Percentiles rank a stretch among this genome's conserved stretches.
Conservation (phyloP, 2,113 vertebrate species). For the Sardina pilchardus region DNA sequence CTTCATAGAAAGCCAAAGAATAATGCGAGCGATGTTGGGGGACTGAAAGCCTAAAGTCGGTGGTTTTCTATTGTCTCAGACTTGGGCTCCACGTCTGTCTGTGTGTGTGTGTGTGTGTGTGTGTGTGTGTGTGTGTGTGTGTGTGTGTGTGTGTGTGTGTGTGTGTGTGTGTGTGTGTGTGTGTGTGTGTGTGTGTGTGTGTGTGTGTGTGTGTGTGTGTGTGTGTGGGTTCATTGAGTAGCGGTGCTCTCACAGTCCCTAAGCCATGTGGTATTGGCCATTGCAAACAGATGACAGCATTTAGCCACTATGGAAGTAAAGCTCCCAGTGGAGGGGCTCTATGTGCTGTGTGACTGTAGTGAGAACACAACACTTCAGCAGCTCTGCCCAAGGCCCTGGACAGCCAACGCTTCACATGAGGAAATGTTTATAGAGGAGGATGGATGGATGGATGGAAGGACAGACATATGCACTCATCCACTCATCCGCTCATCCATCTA, state of each 20-base stretch:
- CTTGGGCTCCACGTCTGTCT: background rate
- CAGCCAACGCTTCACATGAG: background rate
- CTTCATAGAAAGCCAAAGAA: background rate
- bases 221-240: constrained; percentile 14
- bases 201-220: no score
- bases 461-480: background rate
- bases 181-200: no score
- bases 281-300: constrained; percentile 11
- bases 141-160: no score
- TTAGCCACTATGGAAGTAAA: background rate
- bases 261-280: background rate
- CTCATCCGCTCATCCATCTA: no score
- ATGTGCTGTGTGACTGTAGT: background rate
- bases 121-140: background rate
- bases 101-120: no score
- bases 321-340: background rate
- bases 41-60: background rate
- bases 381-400: background rate
- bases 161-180: background rate
- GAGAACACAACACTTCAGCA: background rate
- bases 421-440: background rate
- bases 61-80: background rate
- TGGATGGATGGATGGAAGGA: background rate
- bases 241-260: background rate
- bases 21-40: background rate